Evolutionary conservation across 1,140 invertebrate species (phyloP), one percentile per base, ranked within the genome.

Genomic region (Caerostris extrusa): DNA sequence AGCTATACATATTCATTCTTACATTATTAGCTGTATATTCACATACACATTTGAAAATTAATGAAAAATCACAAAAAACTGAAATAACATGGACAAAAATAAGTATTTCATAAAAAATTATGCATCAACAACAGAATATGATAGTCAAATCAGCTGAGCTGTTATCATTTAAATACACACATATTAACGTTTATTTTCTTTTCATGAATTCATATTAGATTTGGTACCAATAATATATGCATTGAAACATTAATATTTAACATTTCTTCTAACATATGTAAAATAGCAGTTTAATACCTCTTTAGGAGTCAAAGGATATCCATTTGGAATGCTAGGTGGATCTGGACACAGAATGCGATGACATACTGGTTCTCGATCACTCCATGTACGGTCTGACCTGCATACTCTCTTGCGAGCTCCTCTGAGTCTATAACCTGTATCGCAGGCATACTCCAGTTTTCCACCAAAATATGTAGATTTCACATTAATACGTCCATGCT

Each of bases 361-460:
- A 81, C 94, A 94, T 4, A 64, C 7, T 17, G 94, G 93, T 56
- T 95, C 93, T 58, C 82, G 82, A n/a, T 95, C 95, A 56, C 94
- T 95, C 96, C 96, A 96, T 3, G 81, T 87, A 8, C 95, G 95
- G 89, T 95, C 94, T 12, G 90, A 85, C 7, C 91, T 87, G 69
- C 95, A 96, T 12, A 86, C 93, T 58, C 96, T 95, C n/a, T 95
- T 94, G n/a, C 90, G 71, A 5, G 90, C 82, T 0, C 96, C 96
- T n/a, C 95, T 90, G 57, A 96, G 93, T 77, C 95, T 94, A 93
- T 96, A 96, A 2, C 96, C 96, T 53, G 95, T 93, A 94, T 96
- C 95, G 95, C 96, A 96, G 7, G 94, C 91, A 83, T 96, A 96
- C 56, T 95, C 87, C 7, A 50, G 58, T 12, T 85, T 83, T 5